Base-by-base conservation (phyloP, 1,140 invertebrate genomes). In the Anastrepha ludens region DNA sequence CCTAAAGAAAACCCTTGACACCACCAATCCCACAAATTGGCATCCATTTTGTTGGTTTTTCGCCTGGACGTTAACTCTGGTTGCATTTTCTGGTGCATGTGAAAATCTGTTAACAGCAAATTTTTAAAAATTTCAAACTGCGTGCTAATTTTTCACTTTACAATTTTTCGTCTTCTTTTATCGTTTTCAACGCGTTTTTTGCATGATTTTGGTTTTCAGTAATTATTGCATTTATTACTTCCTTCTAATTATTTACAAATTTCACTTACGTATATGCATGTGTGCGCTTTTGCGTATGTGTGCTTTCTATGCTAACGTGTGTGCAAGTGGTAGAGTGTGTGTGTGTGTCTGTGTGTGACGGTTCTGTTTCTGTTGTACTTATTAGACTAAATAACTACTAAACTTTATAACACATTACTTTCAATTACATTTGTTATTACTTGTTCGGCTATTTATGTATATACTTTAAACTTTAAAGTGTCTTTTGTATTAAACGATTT, bases 371-470 rank as follows among this genome's bases (percentile, higher is more conserved):
- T 81, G 41, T 81, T 81, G 74, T 81, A 55, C 47, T 81, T 81
- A 81, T 81, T 81, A 15, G 15, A 81, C 74, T 81, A 81, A 55
- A 81, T 81, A 81, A 81, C 20, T 81, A 81, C 47, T 81, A 81
- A 81, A 58, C 47, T 58, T 81, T 55, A 81, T 55, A 81, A 81
- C 74, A 81, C 74, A 81, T 81, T 81, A 29, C 74, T 29, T 81
- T 55, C 74, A 81, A 81, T 81, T 15, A 81, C 55, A 81, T 44
- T 15, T 7, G 39, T 74, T 70, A 44, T 70, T 70, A 81, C 74
- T 29, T 50, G 17, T 81, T 17, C 29, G 60, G 58, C 7, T 85
- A 60, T 86, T 86, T 86, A 74, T 47, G 20, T 41, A n/a, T 39
- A 20, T 74, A 86, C 15, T 60, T 86, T 3, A 81, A 81, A 55